Evolutionary conservation across 2,797 vertebrate genomes (phyloP).

Genomic region (Zalophus californianus): DNA sequence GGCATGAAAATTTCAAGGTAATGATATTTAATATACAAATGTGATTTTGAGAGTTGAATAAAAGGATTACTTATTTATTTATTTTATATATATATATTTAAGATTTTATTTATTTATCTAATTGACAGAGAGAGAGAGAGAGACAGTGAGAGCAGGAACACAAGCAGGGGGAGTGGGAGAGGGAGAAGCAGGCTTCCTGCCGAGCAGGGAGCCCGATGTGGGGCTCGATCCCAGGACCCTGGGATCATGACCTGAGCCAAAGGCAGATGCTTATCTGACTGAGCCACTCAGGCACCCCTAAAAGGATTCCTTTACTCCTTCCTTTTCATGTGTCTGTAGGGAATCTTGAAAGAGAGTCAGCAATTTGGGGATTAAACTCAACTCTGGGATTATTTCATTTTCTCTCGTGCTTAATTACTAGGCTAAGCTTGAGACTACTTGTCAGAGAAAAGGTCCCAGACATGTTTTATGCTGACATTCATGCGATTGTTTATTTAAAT

Average conservation of each 20-base stretch:
- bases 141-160: too few species aligned
- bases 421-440: background rate
- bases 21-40: conserved; percentile 7
- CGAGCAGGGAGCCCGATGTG: too few species aligned
- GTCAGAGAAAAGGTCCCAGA: background rate
- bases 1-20: background rate
- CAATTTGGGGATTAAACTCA: background rate
- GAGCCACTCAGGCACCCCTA: background rate
- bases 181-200: too few species aligned
- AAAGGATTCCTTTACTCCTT: background rate
- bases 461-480: background rate
- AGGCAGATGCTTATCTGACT: too few species aligned
- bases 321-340: background rate
- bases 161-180: too few species aligned
- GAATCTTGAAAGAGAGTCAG: background rate
- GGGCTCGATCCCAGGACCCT: too few species aligned
- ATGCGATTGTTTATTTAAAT: background rate
- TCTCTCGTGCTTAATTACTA: background rate
- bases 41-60: background rate
- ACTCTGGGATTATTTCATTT: background rate
- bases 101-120: too few species aligned
- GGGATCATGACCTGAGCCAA: too few species aligned
- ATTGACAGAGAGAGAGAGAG: too few species aligned
- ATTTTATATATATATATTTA: too few species aligned
- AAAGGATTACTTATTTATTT: background rate